A percentile compares a stretch with the other conserved stretches of the same genome.
These are phyloP conservation scores for Drosophila nikananu DNA, from an alignment of 1,140 invertebrate species.

Conservation along the genomic window DNA sequence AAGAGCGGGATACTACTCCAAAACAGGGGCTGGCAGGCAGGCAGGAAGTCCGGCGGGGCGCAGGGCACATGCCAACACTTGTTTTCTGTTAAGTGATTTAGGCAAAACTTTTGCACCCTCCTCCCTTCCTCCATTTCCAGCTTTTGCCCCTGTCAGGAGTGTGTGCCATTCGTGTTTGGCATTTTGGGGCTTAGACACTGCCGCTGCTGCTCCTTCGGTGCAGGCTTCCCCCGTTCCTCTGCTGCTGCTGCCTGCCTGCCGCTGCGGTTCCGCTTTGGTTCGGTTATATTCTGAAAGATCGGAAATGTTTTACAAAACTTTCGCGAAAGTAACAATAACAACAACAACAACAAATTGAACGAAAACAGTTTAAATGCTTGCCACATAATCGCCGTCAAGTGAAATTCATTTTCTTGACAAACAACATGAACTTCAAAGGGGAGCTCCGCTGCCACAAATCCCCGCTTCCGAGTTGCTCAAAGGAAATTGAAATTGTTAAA, in stretches of 20 bases:
- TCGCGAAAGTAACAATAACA: conserved; percentile 44
- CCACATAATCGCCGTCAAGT: conserved; percentile 83
- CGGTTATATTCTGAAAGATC: conserved; percentile 69
- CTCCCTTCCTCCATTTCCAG: conserved; percentile 1
- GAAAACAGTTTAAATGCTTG: conserved; percentile 61
- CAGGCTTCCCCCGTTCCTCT: conserved; percentile 4
- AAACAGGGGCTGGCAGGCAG: conserved; percentile 20
- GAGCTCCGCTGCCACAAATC: conserved; percentile 24
- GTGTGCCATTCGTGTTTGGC: conserved; percentile 58
- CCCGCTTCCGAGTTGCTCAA: conserved; percentile 49
- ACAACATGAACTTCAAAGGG: conserved; percentile 82
- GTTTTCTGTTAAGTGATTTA: conserved; percentile 84
- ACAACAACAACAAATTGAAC: conserved; percentile 45
- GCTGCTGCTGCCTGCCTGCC: conserved; percentile 27
- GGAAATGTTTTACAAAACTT: conserved; percentile 83
- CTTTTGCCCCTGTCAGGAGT: conserved; percentile 50
- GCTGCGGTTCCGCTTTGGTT: conserved; percentile 47
- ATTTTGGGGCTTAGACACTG: conserved; percentile 57
- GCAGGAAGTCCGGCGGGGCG: conserved; percentile 41
- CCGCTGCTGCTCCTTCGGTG: conserved; percentile 3
- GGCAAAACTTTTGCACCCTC: conserved; percentile 72
- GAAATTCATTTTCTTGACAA: conserved; percentile 84
- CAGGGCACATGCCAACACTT: conserved; percentile 79
- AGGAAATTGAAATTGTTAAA: conserved; percentile 73
- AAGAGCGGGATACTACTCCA: neutral